Base-by-base conservation (phyloP, 2,797 vertebrate genomes). In the Nasua narica region DNA sequence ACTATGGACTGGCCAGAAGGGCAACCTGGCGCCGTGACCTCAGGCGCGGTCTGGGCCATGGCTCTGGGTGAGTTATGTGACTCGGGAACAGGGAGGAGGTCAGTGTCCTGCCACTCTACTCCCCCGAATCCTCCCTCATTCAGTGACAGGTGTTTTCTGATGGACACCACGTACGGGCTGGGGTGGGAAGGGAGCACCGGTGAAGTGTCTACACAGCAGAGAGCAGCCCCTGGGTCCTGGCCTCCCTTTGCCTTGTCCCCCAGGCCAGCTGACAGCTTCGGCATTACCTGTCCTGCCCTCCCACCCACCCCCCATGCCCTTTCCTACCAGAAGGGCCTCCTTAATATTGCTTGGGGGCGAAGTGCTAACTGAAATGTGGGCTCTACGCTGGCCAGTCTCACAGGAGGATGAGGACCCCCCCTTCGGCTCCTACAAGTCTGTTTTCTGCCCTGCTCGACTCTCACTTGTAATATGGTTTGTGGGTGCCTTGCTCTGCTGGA, bases 1-100 rank as follows among this genome's bases (percentile, higher is more conserved):
- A 97, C 98, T 99, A 88, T 99, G 99, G 99, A 99, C 99, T 0
- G 99, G 99, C 88, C 99, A 99, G 98, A 99, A 99, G 98, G 99
- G 99, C 4, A 97, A 99, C 98, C 98, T 99, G 86, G 99, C 98
- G 0, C 98, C 98, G 74, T 99, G 97, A 98, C 21, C 18, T 1
- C 0, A 9, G 7, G 0, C 19, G 16, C 23, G 0, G 27, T 25
- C 32, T 8, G 14, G 19, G 15, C 79, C 27, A 5, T 23, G 37
- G 32, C 58, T 60, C 54, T n/a, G 79, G 46, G 62, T 87, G 67
- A 94, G 81, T 92, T 46, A 0, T 52, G 13, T 32, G 60, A 67
- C 94, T 90, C 32, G 29, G 56, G 32, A 79, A 23, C 10, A n/a
- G 72, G 48, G 19, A 16, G 29, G 21, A 52, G 54, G 13, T 18